phyloP scores from a whole-genome alignment of 2,888 invertebrate genomes.

The Endotricha flammealis region DNA sequence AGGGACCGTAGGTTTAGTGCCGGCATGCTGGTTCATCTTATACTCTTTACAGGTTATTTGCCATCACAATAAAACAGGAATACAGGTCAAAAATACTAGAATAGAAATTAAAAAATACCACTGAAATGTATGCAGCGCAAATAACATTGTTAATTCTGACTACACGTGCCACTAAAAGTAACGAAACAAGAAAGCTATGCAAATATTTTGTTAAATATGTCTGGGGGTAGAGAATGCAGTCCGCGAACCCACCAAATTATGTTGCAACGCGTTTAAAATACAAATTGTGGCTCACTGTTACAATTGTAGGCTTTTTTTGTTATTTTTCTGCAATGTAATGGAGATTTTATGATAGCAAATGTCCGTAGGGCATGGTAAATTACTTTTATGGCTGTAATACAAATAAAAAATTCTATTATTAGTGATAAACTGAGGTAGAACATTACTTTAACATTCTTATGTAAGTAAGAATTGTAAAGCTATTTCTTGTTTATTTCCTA shows the following conservation, averaged over 20 bases:
- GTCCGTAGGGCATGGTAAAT: background rate
- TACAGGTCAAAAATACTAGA: no score
- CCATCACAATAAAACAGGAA: no score
- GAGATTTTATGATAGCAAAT: background rate
- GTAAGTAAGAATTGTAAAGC: no score
- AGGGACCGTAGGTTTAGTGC: no score
- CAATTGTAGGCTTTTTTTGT: constrained; percentile 3
- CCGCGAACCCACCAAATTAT: constrained; percentile 16
- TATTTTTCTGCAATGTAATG: constrained; percentile 1
- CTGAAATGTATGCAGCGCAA: background rate
- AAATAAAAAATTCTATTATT: no score
- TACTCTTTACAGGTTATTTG: no score
- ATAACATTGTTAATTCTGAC: constrained; percentile 2
- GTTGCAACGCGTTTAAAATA: constrained; percentile 19
- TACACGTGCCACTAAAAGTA: constrained; percentile 5
- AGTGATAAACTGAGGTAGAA: no score
- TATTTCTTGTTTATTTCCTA: no score
- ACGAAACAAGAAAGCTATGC: constrained; percentile 5
- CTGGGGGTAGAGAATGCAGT: constrained; percentile 9
- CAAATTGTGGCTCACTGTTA: constrained; percentile 7
- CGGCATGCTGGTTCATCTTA: no score
- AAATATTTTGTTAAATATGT: constrained; percentile 15
- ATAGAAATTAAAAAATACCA: no score
- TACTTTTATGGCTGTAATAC: background rate
- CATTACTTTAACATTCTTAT: no score